A percentile compares a stretch with the other conserved stretches of the same genome.
Evolutionary conservation across 1,140 invertebrate species (phyloP).

Genomic region (Ceratina calcarata): DNA sequence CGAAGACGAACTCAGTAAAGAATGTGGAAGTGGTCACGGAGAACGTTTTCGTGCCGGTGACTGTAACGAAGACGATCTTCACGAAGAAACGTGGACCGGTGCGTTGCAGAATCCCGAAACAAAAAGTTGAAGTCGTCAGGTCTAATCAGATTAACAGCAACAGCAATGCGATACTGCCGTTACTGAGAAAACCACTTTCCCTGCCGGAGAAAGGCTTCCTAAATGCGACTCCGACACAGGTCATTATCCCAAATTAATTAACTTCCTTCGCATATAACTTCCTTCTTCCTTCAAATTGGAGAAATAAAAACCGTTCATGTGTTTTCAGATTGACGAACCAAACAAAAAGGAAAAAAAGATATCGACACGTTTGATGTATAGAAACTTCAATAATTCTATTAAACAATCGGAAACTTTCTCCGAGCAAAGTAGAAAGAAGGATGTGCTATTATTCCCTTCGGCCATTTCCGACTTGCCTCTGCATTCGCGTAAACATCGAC

Average conservation of each 20-base stretch:
- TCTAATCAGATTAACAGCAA: neutral
- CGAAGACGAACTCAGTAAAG: neutral
- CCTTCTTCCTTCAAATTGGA: neutral
- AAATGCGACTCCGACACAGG: neutral
- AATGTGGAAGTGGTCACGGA: constrained; percentile 19
- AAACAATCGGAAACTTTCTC: neutral
- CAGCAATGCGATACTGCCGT: neutral
- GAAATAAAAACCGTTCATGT: neutral
- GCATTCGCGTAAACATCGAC: neutral
- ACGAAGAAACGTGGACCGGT: neutral
- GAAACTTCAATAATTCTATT: neutral
- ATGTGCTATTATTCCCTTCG: constrained; percentile 7
- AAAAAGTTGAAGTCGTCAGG: neutral
- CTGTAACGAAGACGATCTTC: constrained; percentile 3
- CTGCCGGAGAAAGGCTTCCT: neutral
- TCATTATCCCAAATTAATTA: neutral
- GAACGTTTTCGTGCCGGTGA: constrained; percentile 32
- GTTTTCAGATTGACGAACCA: neutral
- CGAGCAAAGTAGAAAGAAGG: neutral
- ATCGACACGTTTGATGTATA: neutral
- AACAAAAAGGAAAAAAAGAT: neutral
- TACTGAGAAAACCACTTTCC: neutral
- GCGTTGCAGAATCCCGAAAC: neutral
- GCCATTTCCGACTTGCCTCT: neutral
- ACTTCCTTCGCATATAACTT: neutral